Base-by-base conservation (phyloP, 2,888 invertebrate genomes). In the Plagiodera versicolora region DNA sequence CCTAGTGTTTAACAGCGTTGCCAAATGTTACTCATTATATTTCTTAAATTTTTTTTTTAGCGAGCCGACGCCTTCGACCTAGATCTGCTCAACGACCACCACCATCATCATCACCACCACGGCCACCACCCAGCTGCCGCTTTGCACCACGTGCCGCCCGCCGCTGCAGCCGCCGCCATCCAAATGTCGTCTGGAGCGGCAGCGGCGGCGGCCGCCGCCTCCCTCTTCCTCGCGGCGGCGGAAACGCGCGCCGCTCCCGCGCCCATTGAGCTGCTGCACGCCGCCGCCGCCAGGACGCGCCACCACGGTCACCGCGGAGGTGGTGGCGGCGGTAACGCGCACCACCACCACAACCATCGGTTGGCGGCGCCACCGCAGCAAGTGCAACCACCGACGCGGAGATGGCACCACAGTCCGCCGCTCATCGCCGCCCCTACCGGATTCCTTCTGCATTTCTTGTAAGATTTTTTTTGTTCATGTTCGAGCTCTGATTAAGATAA, bases 391-490 rank as follows among this genome's bases (percentile, higher is more conserved):
- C 14, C 49, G 11, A 3, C 49, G 14, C 49, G 35, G 72, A 80
- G 84, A 73, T 81, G 84, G 79, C 80, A 80, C 72, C 79, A 81
- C 62, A 75, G 72, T 60, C 69, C 74, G n/a, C 81, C 83, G 55
- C 67, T 65, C n/a, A 66, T 67, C 67, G 76, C 83, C 70, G 80
- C 70, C 20, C 66, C 64, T 0, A 63, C 85, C 61, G 90, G 90
- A 74, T 88, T 95, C 82, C 86, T 95, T 76, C 85, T 95, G 61
- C 94, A 95, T 81, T 92, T 95, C 83, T 84, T 92, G 84, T 87
- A 80, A 82, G 84, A 5, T 47, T 17, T 19, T 47, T 47, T 47
- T n/a, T 35, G 10, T 19, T 52, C 35, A 11, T 10, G 18, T 48
- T 20, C n/a, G 18, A 48, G 48, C 9, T n/a, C 19, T 18, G 18